These are phyloP conservation scores for Phrynocephalus versicolor DNA, from an alignment of 2,113 vertebrate species.

Conservation along the genomic window DNA sequence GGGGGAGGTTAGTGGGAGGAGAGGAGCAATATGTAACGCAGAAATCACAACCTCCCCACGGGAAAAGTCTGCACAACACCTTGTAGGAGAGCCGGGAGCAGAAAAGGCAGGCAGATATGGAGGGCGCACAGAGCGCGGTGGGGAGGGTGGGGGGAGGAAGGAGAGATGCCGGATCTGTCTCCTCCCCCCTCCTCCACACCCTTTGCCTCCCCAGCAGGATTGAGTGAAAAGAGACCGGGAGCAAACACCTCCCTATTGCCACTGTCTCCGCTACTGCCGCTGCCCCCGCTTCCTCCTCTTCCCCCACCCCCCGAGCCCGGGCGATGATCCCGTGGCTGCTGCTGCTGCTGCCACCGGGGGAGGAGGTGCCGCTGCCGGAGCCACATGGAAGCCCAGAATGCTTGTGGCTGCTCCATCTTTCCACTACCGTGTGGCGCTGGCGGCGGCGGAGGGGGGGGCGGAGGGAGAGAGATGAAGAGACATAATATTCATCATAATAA, in stretches of 20 bases:
- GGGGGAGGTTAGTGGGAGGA: constrained; percentile 67
- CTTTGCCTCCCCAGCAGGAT: constrained; percentile 65
- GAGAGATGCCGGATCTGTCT: constrained; percentile 58
- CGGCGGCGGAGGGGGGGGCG: background rate
- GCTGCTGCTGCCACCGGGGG: constrained; percentile 69
- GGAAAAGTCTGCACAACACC: constrained; percentile 83
- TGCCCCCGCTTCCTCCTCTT: constrained; percentile 18
- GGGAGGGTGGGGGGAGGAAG: constrained; percentile 13
- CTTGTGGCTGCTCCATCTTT: constrained; percentile 56
- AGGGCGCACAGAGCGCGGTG: background rate
- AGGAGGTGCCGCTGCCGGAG: constrained; percentile 60
- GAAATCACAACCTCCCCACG: constrained; percentile 80
- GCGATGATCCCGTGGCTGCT: constrained; percentile 75
- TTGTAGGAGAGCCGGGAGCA: constrained; percentile 68
- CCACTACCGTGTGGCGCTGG: background rate
- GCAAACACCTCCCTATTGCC: constrained; percentile 68
- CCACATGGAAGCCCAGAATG: constrained; percentile 69
- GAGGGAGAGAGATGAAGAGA: background rate
- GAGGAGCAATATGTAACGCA: constrained; percentile 77
- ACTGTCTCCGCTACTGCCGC: constrained; percentile 25
- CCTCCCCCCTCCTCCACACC: constrained; percentile 47
- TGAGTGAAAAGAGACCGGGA: constrained; percentile 64
- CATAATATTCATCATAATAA: background rate
- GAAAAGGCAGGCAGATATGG: constrained; percentile 63
- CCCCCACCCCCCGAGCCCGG: constrained; percentile 73